Base-by-base conservation (phyloP, 2,797 vertebrate species). In the Alexandromys oeconomus region DNA sequence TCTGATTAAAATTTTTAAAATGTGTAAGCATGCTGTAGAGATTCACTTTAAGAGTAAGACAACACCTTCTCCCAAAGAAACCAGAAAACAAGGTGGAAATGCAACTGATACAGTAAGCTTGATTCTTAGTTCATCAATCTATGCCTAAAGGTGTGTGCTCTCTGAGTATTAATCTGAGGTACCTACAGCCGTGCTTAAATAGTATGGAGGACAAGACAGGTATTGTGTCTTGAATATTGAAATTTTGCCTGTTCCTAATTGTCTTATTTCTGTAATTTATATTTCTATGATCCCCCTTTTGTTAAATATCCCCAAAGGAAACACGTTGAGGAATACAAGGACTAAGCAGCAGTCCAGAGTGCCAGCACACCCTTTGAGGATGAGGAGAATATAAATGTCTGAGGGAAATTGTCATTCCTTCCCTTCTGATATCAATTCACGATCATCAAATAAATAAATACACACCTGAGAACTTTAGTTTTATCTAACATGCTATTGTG, bases 1-100 rank as follows among this genome's bases (percentile, higher is more conserved):
- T 82, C 40, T 81, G 34, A 94, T 89, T 88, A 81, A 77, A 81
- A 15, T 54, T 43, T 96, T 87, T 79, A 87, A 91, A 92, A 71
- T 6, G 11, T 87, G 43, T 77, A 43, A 84, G 54, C 19, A 3
- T 82, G 40, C 14, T 51, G 19, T 21, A 85, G 23, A 87, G 12
- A 79, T 51, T 92, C 27, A 76, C 7, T 59, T 63, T 51, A 80
- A 79, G 63, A 13, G 2, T 37, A 73, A 31, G 5, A 31, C 13
- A 74, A 7, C 11, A 43, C 7, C 12, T 31, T 19, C 76, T 37
- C 43, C 6, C 8, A 31, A 2, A 57, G 17, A 57, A 40, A 5
- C 61, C 46, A 9, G 1, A 79, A 91, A 87, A 86, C 15, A 4
- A 67, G 12, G 13, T 59, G 67, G 37, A 54, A 37, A 37, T 80